Conservation (phyloP, 2,797 vertebrate genomes). For the Chaetophractus vellerosus region DNA sequence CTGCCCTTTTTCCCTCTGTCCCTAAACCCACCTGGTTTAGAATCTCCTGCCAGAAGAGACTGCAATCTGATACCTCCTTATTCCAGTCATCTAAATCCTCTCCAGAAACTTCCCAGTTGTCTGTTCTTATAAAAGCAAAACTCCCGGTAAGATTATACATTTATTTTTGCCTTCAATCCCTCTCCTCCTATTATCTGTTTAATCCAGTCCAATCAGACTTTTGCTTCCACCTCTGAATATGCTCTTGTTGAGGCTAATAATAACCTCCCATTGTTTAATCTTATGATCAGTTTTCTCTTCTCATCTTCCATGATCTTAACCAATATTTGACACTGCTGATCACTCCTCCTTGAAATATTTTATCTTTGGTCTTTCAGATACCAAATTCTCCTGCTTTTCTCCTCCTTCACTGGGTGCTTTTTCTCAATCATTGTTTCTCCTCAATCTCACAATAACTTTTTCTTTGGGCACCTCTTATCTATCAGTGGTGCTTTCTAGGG, state of each 20-base stretch:
- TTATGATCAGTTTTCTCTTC: neutral
- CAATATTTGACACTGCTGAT: neutral
- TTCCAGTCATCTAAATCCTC: neutral
- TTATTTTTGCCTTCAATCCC: conserved; percentile 8
- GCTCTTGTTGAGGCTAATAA: neutral
- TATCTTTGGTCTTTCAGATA: neutral
- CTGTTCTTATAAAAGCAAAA: neutral
- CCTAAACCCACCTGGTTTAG: neutral
- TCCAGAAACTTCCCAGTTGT: neutral
- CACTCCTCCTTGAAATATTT: neutral
- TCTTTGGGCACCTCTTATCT: neutral
- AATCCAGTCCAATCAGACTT: neutral
- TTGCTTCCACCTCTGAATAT: neutral
- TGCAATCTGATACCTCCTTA: neutral
- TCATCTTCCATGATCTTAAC: neutral
- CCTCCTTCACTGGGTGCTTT: neutral
- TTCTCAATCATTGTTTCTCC: neutral
- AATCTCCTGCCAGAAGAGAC: neutral
- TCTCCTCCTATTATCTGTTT: neutral
- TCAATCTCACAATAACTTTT: neutral
- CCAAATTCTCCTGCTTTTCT: neutral
- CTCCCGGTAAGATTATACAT: neutral
- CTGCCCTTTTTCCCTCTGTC: neutral
- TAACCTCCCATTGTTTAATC: neutral
- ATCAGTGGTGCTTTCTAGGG: neutral